These are phyloP conservation scores for Drosophila pachea DNA, from an alignment of 1,140 invertebrate genomes.

Conservation along the genomic window DNA sequence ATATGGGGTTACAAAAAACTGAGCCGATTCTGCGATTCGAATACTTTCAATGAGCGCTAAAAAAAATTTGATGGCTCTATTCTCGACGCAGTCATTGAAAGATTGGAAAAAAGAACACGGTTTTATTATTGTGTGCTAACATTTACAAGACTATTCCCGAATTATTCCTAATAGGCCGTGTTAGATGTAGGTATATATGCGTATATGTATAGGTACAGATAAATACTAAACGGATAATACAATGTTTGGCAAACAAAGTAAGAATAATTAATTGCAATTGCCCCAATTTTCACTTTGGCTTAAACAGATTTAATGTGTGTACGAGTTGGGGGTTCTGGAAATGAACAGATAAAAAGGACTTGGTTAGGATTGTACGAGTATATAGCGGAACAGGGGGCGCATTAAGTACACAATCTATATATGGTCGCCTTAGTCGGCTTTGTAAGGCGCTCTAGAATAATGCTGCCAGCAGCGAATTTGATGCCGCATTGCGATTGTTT, in stretches of 20 bases:
- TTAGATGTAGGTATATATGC: not conserved
- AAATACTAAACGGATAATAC: slow-evolving; percentile 72
- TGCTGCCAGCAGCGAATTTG: slow-evolving; percentile 66
- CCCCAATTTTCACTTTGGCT: slow-evolving; percentile 1
- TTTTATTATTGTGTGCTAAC: slow-evolving; percentile 20
- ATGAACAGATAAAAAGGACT: slow-evolving; percentile 19
- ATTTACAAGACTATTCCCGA: slow-evolving; percentile 50
- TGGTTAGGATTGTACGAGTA: slow-evolving; percentile 13
- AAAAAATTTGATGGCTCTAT: not conserved
- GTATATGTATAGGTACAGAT: slow-evolving; percentile 44
- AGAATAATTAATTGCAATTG: slow-evolving; percentile 41
- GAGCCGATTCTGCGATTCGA: no score
- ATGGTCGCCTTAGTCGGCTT: slow-evolving; percentile 52
- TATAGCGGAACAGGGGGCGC: slow-evolving; percentile 34
- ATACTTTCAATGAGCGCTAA: no score
- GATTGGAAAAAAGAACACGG: not conserved
- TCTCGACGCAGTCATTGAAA: not conserved
- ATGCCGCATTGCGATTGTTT: slow-evolving; percentile 1
- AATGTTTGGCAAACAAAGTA: slow-evolving; percentile 6
- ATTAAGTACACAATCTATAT: slow-evolving; percentile 54
- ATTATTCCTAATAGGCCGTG: slow-evolving; percentile 16
- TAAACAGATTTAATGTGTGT: slow-evolving; percentile 4
- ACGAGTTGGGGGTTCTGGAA: not conserved
- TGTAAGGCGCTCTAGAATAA: slow-evolving; percentile 60
- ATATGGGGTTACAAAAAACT: no score